A percentile compares a stretch with the other conserved stretches of the same genome.
These are phyloP conservation scores for Pasiphila rectangulata DNA, from an alignment of 2,888 invertebrate genomes.

Conservation along the genomic window DNA sequence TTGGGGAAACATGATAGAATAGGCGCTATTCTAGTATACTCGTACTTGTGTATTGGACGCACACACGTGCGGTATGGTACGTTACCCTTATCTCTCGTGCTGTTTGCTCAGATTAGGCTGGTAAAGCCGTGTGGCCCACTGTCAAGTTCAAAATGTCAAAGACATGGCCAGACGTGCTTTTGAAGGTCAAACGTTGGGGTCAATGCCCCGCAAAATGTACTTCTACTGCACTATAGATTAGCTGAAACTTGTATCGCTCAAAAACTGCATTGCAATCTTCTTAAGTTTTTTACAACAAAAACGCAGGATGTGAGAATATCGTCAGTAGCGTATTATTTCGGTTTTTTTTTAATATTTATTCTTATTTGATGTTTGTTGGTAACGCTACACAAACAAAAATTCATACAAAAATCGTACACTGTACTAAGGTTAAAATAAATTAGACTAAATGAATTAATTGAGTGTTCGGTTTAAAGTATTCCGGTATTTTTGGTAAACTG, in stretches of 20 bases:
- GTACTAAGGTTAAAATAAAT: too few species aligned
- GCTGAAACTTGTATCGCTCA: not conserved
- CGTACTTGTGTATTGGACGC: constrained; percentile 37
- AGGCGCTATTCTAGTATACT: constrained; percentile 7
- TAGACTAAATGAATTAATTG: too few species aligned
- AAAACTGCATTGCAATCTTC: not conserved
- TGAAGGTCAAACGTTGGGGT: constrained; percentile 40
- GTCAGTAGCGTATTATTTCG: too few species aligned
- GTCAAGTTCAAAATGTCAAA: constrained; percentile 77
- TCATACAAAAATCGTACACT: too few species aligned
- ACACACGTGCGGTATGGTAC: constrained; percentile 45
- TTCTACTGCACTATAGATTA: not conserved
- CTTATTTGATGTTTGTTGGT: too few species aligned
- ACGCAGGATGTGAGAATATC: too few species aligned
- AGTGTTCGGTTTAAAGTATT: too few species aligned
- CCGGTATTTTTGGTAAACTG: too few species aligned
- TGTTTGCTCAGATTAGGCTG: constrained; percentile 63
- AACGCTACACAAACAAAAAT: too few species aligned
- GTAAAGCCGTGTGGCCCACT: constrained; percentile 52
- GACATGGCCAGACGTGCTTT: constrained; percentile 41
- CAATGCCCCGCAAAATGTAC: constrained; percentile 22
- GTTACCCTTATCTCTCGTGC: constrained; percentile 51
- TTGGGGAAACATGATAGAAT: constrained; percentile 25
- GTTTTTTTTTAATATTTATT: too few species aligned
- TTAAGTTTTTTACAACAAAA: not conserved